Base-by-base conservation (phyloP, 2,888 invertebrate species). In the Eurois occulta region DNA sequence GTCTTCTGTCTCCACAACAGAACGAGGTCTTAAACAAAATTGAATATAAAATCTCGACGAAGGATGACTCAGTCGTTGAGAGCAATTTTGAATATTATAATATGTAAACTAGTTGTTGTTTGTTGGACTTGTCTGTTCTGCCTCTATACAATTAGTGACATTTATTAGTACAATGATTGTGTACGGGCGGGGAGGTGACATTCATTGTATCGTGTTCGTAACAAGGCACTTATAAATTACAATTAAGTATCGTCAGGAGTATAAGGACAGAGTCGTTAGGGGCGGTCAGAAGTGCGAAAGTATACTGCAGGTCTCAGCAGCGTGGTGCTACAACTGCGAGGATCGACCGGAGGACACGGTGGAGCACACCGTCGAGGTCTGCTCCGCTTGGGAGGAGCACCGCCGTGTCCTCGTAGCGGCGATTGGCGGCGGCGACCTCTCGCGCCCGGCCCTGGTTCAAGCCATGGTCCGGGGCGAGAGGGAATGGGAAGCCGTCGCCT, bases 31-130 rank as follows among this genome's bases (percentile, higher is more conserved):
- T 95, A 95, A 95, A 92, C 87, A 87, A 91, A 92, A 93, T 91
- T 93, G 92, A 93, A 94, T 93, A 92, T 92, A 92, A 93, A 93
- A 90, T 90, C 92, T 92, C 92, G 93, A 93, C 92, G 90, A 91
- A 93, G 94, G 94, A 95, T 96, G 96, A 96, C 95, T 96, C 96
- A 95, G 96, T 94, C 90, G 93, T 92, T 90, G 86, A 86, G 94
- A 94, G 94, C 92, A 95, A 94, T 95, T 95, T 95, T 95, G 95
- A 95, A 95, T 96, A 96, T 95, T 93, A 95, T 95, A 95, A 95
- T 96, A 96, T 95, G 96, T 95, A 94, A 96, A 96, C 94, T 95
- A 95, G 95, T 92, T 92, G 92, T 92, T 93, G 94, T 93, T 92
- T 91, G 85, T 90, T 86, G 90, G 90, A 90, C 88, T 91, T 89